Evolutionary conservation across 2,888 invertebrate species (phyloP).

Genomic region (Entomobrya multifasciata): DNA sequence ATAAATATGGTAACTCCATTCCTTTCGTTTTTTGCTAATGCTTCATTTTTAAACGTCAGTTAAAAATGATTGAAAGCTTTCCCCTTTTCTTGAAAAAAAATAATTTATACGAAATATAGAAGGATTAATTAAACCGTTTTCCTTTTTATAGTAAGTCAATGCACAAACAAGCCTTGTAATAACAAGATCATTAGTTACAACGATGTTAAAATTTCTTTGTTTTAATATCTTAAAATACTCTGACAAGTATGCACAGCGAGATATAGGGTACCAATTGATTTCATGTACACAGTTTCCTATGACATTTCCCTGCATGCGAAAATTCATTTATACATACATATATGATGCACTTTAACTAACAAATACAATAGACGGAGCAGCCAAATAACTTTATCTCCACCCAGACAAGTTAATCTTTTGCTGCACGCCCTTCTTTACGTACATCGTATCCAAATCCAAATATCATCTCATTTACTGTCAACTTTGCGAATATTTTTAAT

Average conservation of each 20-base stretch:
- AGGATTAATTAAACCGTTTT: not conserved
- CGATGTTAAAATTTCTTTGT: too few species aligned
- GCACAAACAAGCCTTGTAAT: too few species aligned
- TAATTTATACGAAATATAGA: not conserved
- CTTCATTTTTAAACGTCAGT: conserved; percentile 18
- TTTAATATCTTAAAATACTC: too few species aligned
- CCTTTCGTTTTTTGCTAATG: not conserved
- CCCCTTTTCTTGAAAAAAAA: not conserved
- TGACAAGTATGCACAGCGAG: too few species aligned
- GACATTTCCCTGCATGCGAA: too few species aligned
- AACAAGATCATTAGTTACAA: too few species aligned
- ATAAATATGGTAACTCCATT: not conserved
- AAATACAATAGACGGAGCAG: not conserved
- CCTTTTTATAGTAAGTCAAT: too few species aligned
- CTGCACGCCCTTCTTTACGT: conserved; percentile 14
- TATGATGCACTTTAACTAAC: too few species aligned
- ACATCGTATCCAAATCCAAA: not conserved
- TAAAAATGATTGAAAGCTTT: conserved; percentile 12
- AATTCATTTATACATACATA: too few species aligned
- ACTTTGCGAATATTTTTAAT: conserved; percentile 39
- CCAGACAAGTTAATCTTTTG: conserved; percentile 51
- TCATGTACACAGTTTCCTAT: too few species aligned
- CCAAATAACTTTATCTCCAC: conserved; percentile 16
- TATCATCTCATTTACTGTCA: conserved; percentile 55
- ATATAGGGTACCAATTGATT: too few species aligned